Evolutionary conservation across 2,888 invertebrate genomes (phyloP).

Genomic region (Hydroisotoma schaefferi): DNA sequence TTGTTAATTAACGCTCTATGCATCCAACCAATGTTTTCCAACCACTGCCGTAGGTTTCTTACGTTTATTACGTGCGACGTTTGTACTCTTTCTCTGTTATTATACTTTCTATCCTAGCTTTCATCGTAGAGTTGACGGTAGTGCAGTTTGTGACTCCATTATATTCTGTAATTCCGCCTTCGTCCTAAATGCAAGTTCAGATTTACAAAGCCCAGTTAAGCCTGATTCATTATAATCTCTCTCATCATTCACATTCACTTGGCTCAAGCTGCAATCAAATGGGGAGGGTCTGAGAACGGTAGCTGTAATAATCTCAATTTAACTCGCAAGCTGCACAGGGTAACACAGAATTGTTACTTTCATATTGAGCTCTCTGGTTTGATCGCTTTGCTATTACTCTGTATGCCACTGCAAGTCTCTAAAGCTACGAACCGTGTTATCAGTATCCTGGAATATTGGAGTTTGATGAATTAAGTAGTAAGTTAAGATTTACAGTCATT

Average conservation of each 20-base stretch:
- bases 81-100: no score
- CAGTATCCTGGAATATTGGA: no score
- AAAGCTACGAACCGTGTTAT: no score
- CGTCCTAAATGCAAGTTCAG: background rate
- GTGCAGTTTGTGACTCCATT: background rate
- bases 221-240: conserved; percentile 3
- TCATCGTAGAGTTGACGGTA: no score
- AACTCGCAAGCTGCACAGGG: background rate
- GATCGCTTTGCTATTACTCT: no score
- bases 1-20: conserved; percentile 9
- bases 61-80: no score
- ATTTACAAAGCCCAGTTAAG: background rate
- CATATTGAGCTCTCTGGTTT: no score
- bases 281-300: background rate
- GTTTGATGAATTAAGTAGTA: no score
- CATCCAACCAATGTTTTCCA: background rate
- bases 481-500: no score
- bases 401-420: no score
- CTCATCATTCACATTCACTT: background rate
- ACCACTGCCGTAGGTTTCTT: no score
- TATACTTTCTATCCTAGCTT: no score
- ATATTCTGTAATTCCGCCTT: background rate
- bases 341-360: background rate
- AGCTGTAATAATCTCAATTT: background rate
- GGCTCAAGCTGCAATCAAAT: background rate